Evolutionary conservation across 2,797 vertebrate species (phyloP).

Genomic region (Sebastes itinus): DNA sequence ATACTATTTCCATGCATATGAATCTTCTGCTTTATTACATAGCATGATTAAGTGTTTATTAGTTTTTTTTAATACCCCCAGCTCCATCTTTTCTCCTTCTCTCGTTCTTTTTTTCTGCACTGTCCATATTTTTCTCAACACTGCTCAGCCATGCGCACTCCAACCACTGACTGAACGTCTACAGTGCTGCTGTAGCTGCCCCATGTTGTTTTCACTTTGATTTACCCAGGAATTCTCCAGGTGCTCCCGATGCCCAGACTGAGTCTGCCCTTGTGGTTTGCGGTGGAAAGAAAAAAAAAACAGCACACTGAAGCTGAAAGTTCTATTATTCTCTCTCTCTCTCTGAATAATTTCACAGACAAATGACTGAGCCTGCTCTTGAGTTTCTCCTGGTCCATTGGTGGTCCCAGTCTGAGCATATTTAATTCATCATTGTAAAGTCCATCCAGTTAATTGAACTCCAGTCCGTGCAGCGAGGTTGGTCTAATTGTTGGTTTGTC

Average conservation of each 20-base stretch:
- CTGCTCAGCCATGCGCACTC: not conserved
- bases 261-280: not conserved
- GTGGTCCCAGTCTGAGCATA: conserved; percentile 24
- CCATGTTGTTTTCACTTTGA: not conserved
- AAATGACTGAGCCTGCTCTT: conserved; percentile 4
- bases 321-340: not conserved
- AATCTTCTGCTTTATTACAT: not conserved
- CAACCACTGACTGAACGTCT: not conserved
- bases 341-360: conserved; percentile 19
- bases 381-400: not conserved
- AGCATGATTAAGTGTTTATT: not conserved
- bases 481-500: conserved; percentile 50
- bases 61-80: not conserved
- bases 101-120: not conserved
- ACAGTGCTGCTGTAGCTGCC: not conserved
- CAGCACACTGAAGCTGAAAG: not conserved
- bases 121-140: not conserved
- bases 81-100: not conserved
- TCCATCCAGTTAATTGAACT: conserved; percentile 45
- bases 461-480: not conserved
- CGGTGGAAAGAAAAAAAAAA: not conserved
- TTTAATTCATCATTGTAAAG: conserved; percentile 46
- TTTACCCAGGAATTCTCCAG: not conserved
- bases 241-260: not conserved
- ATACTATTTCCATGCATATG: not conserved